These are phyloP conservation scores for Dunckerocampus dactyliophorus DNA, from an alignment of 2,113 vertebrate genomes.

Conservation along the genomic window DNA sequence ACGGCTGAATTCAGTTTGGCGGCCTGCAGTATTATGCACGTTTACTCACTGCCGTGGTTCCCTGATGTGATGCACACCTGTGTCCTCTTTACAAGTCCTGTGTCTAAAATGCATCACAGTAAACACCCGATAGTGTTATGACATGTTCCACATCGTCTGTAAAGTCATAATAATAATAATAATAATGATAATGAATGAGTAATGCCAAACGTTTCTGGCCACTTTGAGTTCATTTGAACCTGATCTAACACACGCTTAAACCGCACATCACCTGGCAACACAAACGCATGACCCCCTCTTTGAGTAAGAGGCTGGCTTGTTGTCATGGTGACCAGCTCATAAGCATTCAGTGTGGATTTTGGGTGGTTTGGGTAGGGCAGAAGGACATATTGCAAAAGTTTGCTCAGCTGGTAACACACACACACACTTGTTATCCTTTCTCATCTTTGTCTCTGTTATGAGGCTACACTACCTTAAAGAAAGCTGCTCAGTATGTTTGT, in stretches of 20 bases:
- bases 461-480: conserved; percentile 1
- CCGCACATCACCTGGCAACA: conserved; percentile 13
- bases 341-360: conserved; percentile 46
- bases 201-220: no score
- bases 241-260: conserved; percentile 18
- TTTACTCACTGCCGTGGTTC: no score
- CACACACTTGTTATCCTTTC: conserved; percentile 11
- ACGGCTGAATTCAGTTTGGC: no score
- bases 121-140: no score
- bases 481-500: not conserved
- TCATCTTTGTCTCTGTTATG: not conserved
- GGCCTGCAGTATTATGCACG: no score
- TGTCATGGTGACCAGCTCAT: conserved; percentile 50
- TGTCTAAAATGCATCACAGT: no score
- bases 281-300: conserved; percentile 30
- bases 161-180: no score
- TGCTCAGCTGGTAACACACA: conserved; percentile 35
- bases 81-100: no score
- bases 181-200: no score
- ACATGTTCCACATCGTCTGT: no score
- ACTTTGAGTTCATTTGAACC: no score
- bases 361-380: conserved; percentile 25
- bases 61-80: no score
- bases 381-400: conserved; percentile 48
- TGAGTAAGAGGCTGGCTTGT: conserved; percentile 35